These are phyloP conservation scores for Hippocampus zosterae DNA, from an alignment of 2,113 vertebrate species.

Conservation along the genomic window DNA sequence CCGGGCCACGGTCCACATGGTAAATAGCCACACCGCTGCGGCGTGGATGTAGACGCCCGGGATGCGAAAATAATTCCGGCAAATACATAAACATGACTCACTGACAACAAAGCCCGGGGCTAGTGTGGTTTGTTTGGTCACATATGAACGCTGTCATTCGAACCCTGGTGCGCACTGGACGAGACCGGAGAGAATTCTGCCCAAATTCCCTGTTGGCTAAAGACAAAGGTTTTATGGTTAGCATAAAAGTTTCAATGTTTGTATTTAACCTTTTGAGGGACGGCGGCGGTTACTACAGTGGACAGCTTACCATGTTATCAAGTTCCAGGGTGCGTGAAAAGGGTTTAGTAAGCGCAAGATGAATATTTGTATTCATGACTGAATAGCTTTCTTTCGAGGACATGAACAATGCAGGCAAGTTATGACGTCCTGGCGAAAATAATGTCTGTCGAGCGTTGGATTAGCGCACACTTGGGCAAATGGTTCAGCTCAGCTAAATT, in stretches of 20 bases:
- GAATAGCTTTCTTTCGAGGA: not conserved
- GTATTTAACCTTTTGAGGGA: not conserved
- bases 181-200: not conserved
- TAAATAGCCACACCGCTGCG: not conserved
- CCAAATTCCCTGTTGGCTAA: not conserved
- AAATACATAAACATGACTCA: not conserved
- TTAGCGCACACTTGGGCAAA: too few relatives aligned
- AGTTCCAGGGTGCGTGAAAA: too few relatives aligned
- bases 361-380: not conserved
- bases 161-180: not conserved
- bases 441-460: too few relatives aligned
- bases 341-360: not conserved
- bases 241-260: not conserved
- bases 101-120: not conserved
- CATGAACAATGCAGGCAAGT: not conserved
- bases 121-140: not conserved
- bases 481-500: too few relatives aligned
- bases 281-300: too few relatives aligned
- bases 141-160: not conserved
- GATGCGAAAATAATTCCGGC: not conserved
- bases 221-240: not conserved
- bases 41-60: not conserved
- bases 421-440: not conserved
- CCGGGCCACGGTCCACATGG: constrained; percentile 26
- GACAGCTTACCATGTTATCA: too few relatives aligned